Evolutionary conservation across 1,140 invertebrate genomes (phyloP).

Genomic region (Pseudachorutes palmiensis): DNA sequence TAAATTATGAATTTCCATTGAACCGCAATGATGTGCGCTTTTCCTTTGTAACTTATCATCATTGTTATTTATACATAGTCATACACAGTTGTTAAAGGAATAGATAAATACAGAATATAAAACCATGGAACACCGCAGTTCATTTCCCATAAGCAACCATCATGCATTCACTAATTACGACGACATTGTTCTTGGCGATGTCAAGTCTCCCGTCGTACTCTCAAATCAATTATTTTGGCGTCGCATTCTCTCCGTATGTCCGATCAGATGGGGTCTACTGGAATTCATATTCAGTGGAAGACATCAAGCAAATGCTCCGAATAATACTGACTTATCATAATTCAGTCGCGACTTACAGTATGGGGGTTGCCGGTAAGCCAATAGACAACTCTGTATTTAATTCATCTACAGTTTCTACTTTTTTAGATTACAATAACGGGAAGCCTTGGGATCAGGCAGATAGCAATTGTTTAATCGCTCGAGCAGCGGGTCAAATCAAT

Average conservation of each 20-base stretch:
- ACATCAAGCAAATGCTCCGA: slow-evolving; percentile 30
- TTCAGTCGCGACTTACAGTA: slow-evolving; percentile 26
- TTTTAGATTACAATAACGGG: slow-evolving; percentile 22
- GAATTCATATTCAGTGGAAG: slow-evolving; percentile 26
- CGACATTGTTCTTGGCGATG: too few species aligned
- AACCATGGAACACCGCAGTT: too few species aligned
- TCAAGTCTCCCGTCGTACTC: too few species aligned
- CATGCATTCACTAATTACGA: too few species aligned
- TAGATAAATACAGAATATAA: too few species aligned
- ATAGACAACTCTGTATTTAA: background rate
- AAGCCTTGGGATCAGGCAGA: slow-evolving; percentile 32
- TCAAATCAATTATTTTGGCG: slow-evolving; percentile 26
- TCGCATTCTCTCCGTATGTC: slow-evolving; percentile 33
- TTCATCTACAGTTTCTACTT: background rate
- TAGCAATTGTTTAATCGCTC: slow-evolving; percentile 28
- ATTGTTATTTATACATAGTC: too few species aligned
- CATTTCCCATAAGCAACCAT: too few species aligned
- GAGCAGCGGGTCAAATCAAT: slow-evolving; percentile 33
- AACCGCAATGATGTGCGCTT: too few species aligned
- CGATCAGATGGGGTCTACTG: slow-evolving; percentile 12
- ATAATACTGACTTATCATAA: slow-evolving; percentile 24
- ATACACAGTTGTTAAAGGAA: too few species aligned
- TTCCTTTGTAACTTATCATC: too few species aligned
- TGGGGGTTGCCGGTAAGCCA: slow-evolving; percentile 26
- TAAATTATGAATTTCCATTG: too few species aligned